Evolutionary conservation across 2,888 invertebrate genomes (phyloP), one percentile per base, ranked within the genome.

Genomic region (Ennomos fuscantarius): DNA sequence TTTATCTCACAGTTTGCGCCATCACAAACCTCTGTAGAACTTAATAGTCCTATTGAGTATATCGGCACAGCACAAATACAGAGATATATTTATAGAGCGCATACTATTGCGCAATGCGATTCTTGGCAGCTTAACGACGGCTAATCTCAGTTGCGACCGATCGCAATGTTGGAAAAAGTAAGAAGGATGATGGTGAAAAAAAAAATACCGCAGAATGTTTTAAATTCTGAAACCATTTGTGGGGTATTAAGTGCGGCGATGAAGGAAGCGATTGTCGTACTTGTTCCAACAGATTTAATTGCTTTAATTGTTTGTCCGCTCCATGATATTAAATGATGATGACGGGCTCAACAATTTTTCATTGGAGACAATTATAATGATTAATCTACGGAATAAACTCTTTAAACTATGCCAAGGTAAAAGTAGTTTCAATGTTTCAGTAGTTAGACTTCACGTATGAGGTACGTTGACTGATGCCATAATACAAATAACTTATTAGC

Each of bases 1-100:
- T 34, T 13, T 34, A 53, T 52, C 50, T 56, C 58, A 6, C 60
- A 51, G 9, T 32, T 68, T 56, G 62, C 5, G 53, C 60, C 62
- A 64, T 32, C 34, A 34, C 52, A 55, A 55, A 47, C 44, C 47
- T 49, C 40, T 46, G 11, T 36, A 65, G 62, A 65, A 69, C 66
- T 70, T 74, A 74, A 74, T 73, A 73, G 73, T 70, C 63, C 74
- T 67, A 76, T 73, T 65, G 72, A 71, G 60, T 61, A 37, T 39
- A 57, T 48, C 52, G 56, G 47, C 43, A 63, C 60, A 66, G 69
- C 74, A 70, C 70, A 76, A 76, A 70, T 69, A 67, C 62, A 68
- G 62, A 70, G 62, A 70, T 67, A 67, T 69, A 74, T 75, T 70
- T 70, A 72, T 70, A 73, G 71, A 68, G 63, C 56, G 49, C 52